These are phyloP conservation scores for Nebria brevicollis DNA, from an alignment of 2,888 invertebrate genomes.

Conservation along the genomic window DNA sequence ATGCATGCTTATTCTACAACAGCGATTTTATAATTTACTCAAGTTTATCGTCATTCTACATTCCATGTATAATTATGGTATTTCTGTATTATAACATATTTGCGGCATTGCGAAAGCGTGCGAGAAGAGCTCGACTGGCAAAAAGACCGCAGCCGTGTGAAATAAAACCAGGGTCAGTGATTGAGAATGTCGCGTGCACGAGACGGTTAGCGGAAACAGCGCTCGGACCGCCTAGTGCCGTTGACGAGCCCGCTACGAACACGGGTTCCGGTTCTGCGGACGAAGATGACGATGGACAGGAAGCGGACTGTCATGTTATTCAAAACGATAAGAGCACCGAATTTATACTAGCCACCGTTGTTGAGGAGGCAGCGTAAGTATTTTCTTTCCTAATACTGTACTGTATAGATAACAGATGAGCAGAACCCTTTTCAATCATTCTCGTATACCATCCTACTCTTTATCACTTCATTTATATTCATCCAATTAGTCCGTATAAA, in stretches of 20 bases:
- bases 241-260: constrained; percentile 86
- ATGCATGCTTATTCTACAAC: constrained; percentile 96
- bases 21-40: constrained; percentile 98
- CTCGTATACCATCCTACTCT: too few species aligned
- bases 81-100: constrained; percentile 98
- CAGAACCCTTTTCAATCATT: too few species aligned
- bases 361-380: constrained; percentile 85
- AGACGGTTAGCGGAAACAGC: constrained; percentile 84
- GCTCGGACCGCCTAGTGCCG: constrained; percentile 71
- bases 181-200: constrained; percentile 89
- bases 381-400: neutral
- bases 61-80: constrained; percentile 98
- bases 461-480: too few species aligned
- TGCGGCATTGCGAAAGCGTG: constrained; percentile 88
- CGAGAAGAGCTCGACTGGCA: constrained; percentile 82
- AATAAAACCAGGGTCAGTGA: constrained; percentile 80
- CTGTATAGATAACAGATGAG: too few species aligned
- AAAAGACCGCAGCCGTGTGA: constrained; percentile 82
- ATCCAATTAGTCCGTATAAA: too few species aligned
- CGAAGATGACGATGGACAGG: constrained; percentile 75
- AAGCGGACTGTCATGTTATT: constrained; percentile 81
- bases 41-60: constrained; percentile 97
- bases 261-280: constrained; percentile 92
- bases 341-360: constrained; percentile 89
- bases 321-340: constrained; percentile 92